These are phyloP conservation scores for Oceanodroma tethys DNA, from an alignment of 2,113 vertebrate species.

Conservation along the genomic window DNA sequence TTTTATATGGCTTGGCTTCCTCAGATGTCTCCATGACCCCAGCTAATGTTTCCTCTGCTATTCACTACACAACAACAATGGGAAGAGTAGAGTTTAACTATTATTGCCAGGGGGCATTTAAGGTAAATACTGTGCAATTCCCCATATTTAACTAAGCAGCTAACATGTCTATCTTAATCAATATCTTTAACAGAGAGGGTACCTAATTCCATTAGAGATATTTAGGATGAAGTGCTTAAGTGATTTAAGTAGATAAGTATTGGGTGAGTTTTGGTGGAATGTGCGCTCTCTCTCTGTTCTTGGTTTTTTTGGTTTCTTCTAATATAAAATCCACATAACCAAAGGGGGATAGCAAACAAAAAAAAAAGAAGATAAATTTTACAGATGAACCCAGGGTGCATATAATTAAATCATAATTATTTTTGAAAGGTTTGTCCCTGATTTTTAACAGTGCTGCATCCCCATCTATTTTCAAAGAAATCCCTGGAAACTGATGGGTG, in stretches of 20 bases:
- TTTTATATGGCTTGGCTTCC: neutral
- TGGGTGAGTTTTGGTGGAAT: neutral
- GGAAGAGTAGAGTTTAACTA: neutral
- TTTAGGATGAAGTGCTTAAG: neutral
- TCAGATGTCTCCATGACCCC: neutral
- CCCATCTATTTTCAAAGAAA: neutral
- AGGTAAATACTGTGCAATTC: neutral
- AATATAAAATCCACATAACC: neutral
- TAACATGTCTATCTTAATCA: neutral
- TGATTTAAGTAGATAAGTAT: neutral
- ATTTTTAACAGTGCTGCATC: neutral
- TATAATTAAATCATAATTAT: neutral
- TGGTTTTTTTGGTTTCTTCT: neutral
- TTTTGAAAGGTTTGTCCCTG: neutral
- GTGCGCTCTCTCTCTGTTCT: neutral
- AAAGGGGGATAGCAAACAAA: neutral
- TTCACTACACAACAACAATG: neutral
- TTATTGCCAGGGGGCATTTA: neutral
- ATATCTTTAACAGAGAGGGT: neutral
- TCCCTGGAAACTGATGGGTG: neutral
- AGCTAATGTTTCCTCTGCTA: neutral
- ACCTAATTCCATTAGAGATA: neutral
- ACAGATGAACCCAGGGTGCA: neutral
- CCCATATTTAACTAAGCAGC: neutral
- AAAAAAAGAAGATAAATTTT: neutral